These are phyloP conservation scores for Herminia tarsipennalis DNA, from an alignment of 2,888 invertebrate species.

Conservation along the genomic window DNA sequence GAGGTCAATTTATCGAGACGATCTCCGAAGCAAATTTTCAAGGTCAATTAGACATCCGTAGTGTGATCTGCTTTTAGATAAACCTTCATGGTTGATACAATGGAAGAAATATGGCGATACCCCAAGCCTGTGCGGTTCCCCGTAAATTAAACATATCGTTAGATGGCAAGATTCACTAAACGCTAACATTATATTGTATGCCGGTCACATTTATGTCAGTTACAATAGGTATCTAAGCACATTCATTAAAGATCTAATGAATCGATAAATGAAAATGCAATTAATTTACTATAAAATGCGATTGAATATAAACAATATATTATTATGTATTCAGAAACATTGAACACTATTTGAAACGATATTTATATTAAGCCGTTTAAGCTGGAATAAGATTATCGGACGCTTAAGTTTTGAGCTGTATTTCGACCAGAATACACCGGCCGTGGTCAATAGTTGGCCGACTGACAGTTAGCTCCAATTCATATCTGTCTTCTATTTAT, in stretches of 20 bases:
- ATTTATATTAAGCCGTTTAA: slow-evolving; percentile 2
- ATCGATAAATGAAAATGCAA: slow-evolving; percentile 30
- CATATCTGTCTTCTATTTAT: too few relatives aligned
- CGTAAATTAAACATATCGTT: slow-evolving; percentile 67
- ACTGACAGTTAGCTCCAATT: too few relatives aligned
- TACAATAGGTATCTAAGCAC: slow-evolving; percentile 37
- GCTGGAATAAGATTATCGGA: too few relatives aligned
- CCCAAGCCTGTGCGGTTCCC: slow-evolving; percentile 58
- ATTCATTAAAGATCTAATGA: slow-evolving; percentile 32
- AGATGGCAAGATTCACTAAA: slow-evolving; percentile 83
- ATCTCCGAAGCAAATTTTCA: too few relatives aligned
- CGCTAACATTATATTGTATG: slow-evolving; percentile 78
- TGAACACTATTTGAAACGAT: slow-evolving; percentile 22
- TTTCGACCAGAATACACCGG: too few relatives aligned
- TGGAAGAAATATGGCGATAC: too few relatives aligned
- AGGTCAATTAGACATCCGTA: too few relatives aligned
- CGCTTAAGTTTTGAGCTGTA: too few relatives aligned
- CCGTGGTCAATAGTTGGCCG: too few relatives aligned
- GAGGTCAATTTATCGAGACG: too few relatives aligned
- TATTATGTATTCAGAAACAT: slow-evolving; percentile 14
- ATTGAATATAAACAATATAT: slow-evolving; percentile 20
- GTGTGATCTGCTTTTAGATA: too few relatives aligned
- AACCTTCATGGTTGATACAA: too few relatives aligned
- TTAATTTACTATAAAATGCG: slow-evolving; percentile 27
- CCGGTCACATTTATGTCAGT: slow-evolving; percentile 31